Base-by-base conservation (phyloP, 2,797 vertebrate species). In the Pipistrellus kuhlii region DNA sequence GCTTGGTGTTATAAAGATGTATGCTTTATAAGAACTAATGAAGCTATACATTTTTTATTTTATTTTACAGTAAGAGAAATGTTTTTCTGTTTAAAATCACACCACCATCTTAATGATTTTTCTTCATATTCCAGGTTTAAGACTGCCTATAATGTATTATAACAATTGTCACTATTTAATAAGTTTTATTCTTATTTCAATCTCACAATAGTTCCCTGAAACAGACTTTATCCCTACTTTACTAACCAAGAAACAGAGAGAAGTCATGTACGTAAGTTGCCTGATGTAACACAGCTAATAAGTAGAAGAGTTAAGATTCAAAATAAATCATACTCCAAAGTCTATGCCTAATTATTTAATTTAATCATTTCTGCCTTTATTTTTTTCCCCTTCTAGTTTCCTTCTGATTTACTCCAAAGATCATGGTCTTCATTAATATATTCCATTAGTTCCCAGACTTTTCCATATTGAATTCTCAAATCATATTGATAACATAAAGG, bases 41-140 rank as follows among this genome's bases (percentile, higher is more conserved):
- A 94, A 95, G 17, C 14, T 71, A 27, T 44, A 80, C 9, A 66
- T 86, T 76, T 91, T 90, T 89, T 32, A 8, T 62, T 75, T 78
- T 48, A 78, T 88, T 85, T 92, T 72, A 68, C 23, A 66, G 46
- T 92, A 85, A 66, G 66, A 66, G 8, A 85, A 72, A 72, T 57
- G 25, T 18, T n/a, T 94, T 85, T 94, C 21, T 35, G 32, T 73
- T 95, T n/a, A 85, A 38, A 27, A 85, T 23, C 25, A 88, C 53
- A 85, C 12, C 1, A 64, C n/a, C 11, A 81, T 88, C 62, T 25
- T 51, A 95, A 64, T 17, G 12, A 59, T 73, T 87, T 94, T 85
- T 92, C 38, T 91, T 81, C 59, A 51, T 57, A 44, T 85, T 6
- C 38, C 21, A 81, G 20, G 9, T 23, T 88, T 72, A 91, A 77